Base-by-base conservation (phyloP, 2,888 invertebrate genomes). In the Aleiodes testaceus region DNA sequence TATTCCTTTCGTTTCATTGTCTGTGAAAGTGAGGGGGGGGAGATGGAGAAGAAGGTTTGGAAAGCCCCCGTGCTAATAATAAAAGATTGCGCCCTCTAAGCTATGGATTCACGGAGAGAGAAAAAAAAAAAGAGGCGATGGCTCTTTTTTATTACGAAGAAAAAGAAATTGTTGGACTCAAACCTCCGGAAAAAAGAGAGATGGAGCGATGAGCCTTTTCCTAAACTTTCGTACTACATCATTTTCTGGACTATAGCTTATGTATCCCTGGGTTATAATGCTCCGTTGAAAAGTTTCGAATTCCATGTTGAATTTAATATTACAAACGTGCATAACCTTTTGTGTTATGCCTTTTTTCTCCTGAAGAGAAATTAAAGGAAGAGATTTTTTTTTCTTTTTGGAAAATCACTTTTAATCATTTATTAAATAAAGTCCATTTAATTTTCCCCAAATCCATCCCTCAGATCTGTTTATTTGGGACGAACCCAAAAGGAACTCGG, bases 1-100 rank as follows among this genome's bases (percentile, higher is more conserved):
- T 87, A 87, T 87, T 87, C 87, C 87, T 61, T 86, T 86, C 86
- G 85, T 87, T 87, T 87, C 87, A 87, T 87, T 87, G 87, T 87
- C 87, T 87, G 87, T 82, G 75, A 66, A 16, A 20, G 36, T 30
- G 55, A 16, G 30, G 14, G 26, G 30, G n/a, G 7, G 53, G 3
- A 6, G 18, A 16, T 18, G 20, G n/a, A 45, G 63, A 44, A 16
- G 42, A 42, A 42, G 44, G 18, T 42, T 44, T 22, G 20, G 16
- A 61, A 61, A 44, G 42, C 44, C 44, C 87, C 87, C 83, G 85
- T 86, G 85, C 87, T 87, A 87, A 87, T 87, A 87, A 87, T 87
- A 87, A 87, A 87, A 87, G 87, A 87, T 87, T 86, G 87, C 87
- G 84, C 82, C 81, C 84, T 84, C 85, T 83, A 83, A 85, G 85